A percentile compares a stretch with the other conserved stretches of the same genome.
phyloP scores from a whole-genome alignment of 1,140 invertebrate species.

The Listronotus bonariensis region DNA sequence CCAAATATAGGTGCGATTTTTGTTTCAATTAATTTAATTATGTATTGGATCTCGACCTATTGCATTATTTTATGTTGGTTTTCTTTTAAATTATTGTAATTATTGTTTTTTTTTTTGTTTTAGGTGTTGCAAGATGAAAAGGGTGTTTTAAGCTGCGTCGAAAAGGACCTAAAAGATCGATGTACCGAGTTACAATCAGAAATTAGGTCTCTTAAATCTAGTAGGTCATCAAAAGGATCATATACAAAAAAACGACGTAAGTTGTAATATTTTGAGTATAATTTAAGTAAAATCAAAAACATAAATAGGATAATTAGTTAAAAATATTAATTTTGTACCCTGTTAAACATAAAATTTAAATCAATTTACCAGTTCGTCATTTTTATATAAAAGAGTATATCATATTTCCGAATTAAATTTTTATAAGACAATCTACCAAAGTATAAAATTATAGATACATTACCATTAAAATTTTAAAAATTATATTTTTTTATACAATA shows the following conservation, averaged over 20 bases:
- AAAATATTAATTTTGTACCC: too few relatives aligned
- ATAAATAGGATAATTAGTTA: too few relatives aligned
- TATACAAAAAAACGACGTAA: slow-evolving; percentile 37
- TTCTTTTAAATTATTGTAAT: slow-evolving; percentile 1
- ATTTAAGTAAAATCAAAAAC: too few relatives aligned
- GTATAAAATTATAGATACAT: slow-evolving; percentile 2
- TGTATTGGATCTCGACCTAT: too few relatives aligned
- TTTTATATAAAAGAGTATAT: too few relatives aligned
- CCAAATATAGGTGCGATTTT: too few relatives aligned
- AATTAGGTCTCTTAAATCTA: slow-evolving; percentile 54
- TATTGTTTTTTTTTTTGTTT: slow-evolving; percentile 38
- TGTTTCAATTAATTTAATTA: too few relatives aligned
- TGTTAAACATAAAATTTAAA: too few relatives aligned
- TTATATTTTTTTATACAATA: slow-evolving; percentile 20
- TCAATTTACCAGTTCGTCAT: too few relatives aligned
- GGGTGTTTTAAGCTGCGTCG: slow-evolving; percentile 72
- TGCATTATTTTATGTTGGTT: neutral
- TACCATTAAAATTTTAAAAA: neutral
- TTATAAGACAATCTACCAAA: too few relatives aligned
- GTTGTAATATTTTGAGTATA: too few relatives aligned
- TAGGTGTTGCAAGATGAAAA: slow-evolving; percentile 81
- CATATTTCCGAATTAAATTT: too few relatives aligned
- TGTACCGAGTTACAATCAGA: slow-evolving; percentile 71
- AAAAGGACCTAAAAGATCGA: slow-evolving; percentile 76
- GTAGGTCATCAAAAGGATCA: slow-evolving; percentile 34